Percentiles rank a stretch among this genome's conserved stretches.
These are phyloP conservation scores for Conopomorpha cramerella DNA, from an alignment of 1,140 invertebrate species.

Conservation along the genomic window DNA sequence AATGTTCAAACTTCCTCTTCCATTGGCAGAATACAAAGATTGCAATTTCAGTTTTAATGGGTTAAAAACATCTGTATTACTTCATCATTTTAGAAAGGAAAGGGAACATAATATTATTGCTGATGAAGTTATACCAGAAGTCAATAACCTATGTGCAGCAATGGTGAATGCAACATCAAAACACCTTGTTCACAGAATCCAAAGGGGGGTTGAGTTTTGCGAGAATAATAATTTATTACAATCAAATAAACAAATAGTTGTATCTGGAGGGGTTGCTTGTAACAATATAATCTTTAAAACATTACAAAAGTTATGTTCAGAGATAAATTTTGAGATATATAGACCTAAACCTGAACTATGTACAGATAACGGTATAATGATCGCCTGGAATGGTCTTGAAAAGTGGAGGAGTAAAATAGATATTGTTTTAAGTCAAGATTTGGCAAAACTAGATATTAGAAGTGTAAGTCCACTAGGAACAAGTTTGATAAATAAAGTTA, in stretches of 20 bases:
- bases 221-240: slow-evolving; percentile 62
- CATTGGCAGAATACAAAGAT: slow-evolving; percentile 62
- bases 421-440: slow-evolving; percentile 24
- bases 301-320: slow-evolving; percentile 71
- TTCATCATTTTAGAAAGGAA: slow-evolving; percentile 34
- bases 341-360: slow-evolving; percentile 84
- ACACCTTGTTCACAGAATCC: slow-evolving; percentile 82
- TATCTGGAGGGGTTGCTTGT: slow-evolving; percentile 95
- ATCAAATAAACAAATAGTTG: slow-evolving; percentile 64
- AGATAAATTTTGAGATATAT: slow-evolving; percentile 70
- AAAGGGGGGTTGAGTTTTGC: slow-evolving; percentile 83
- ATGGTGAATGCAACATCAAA: slow-evolving; percentile 74
- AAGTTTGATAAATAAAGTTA: slow-evolving; percentile 25
- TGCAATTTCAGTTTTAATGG: slow-evolving; percentile 54
- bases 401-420: slow-evolving; percentile 57
- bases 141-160: slow-evolving; percentile 85
- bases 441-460: slow-evolving; percentile 31
- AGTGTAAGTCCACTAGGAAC: slow-evolving; percentile 30
- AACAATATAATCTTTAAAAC: slow-evolving; percentile 83
- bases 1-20: slow-evolving; percentile 70
- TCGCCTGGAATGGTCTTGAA: slow-evolving; percentile 97
- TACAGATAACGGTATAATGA: slow-evolving; percentile 98
- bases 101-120: slow-evolving; percentile 54
- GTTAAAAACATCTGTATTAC: slow-evolving; percentile 32
- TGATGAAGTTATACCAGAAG: slow-evolving; percentile 76